Evolutionary conservation across 2,113 vertebrate genomes (phyloP), one percentile per base, ranked within the genome.

Genomic region (Trogon melanurus): DNA sequence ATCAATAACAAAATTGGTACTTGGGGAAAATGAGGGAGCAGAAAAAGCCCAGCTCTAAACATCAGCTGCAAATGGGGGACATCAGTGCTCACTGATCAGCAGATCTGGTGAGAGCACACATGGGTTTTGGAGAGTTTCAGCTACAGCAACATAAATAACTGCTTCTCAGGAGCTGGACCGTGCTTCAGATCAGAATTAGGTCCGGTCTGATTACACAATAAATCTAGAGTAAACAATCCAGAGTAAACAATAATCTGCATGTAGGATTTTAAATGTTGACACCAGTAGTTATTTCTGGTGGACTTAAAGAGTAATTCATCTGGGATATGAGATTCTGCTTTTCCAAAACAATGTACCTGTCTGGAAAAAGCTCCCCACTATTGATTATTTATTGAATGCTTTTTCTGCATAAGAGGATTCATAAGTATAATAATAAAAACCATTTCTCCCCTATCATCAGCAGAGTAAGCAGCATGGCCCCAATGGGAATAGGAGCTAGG

Each of bases 381-480:
- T 2, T 27, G 20, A 81, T 8, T 56, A 53, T 13, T 36, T 84
- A 64, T 5, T 32, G 51, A 84, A 74, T 47, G 15, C 0, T 56
- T 83, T 88, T 88, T 90, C 41, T 61, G 10, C n/a, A 2, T 29
- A 79, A 79, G 47, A 75, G 7, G 30, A 4, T 89, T 81, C 48
- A 65, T 45, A 89, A 75, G 19, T 13, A 15, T 54, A 38, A 66
- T 45, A 88, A 75, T 36, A 64, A 86, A 87, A 83, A 64, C 5
- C 67, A 85, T 71, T 89, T 91, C 57, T 70, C 11, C 27, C 54
- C 38, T 84, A 5, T 67, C 65, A 92, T 61, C 70, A 90, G 25
- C 32, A 73, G 44, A 19, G 38, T 80, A 64, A 85, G 75, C 47
- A 80, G 69, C 45, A 85, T 0, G 1, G 44, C 30, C 13, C 14